Base-by-base conservation (phyloP, 2,797 vertebrate genomes). In the Myotis myotis region DNA sequence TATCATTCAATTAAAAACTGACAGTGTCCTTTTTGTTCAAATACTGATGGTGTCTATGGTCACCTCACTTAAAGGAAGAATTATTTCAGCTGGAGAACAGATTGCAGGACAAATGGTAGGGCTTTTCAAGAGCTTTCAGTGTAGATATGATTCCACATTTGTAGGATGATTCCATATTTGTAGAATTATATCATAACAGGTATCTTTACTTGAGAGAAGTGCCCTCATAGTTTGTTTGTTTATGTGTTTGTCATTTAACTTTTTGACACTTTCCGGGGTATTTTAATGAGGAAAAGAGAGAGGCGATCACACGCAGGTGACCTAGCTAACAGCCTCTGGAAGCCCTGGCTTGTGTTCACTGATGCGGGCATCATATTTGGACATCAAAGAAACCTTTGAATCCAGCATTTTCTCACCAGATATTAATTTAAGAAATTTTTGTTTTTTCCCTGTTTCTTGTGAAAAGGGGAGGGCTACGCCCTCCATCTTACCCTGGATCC, bases 341-440 rank as follows among this genome's bases (percentile, higher is more conserved):
- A 88, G 11, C 13, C 5, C 10, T 57, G 10, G 25, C 13, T 87
- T 70, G n/a, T 90, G 44, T 85, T 94, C 62, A 60, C 2, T 74
- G 62, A 79, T 88, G 44, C 22, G 93, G 82, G 90, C 79, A 64
- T 41, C 81, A 23, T 92, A 93, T 89, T 87, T 80, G 28, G 17
- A 94, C 55, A 92, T 96, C 88, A 94, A 86, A 95, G 53, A 91
- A 95, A 64, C 9, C 11, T 75, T 96, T 85, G 76, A 95, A 94
- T 74, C 9, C 53, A 86, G 49, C 2, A n/a, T 70, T 96, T 95
- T 88, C 55, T 90, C 10, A 47, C 72, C 17, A 84, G 33, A 44
- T 93, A 81, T 81, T 74, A 89, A 49, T 74, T 85, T 57, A 78
- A 94, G 22, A 53, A 90, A 66, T 9, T 12, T 89, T 28, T 80